These are phyloP conservation scores for Pristionchus japonicus DNA, from an alignment of 2,888 invertebrate genomes.

Conservation along the genomic window DNA sequence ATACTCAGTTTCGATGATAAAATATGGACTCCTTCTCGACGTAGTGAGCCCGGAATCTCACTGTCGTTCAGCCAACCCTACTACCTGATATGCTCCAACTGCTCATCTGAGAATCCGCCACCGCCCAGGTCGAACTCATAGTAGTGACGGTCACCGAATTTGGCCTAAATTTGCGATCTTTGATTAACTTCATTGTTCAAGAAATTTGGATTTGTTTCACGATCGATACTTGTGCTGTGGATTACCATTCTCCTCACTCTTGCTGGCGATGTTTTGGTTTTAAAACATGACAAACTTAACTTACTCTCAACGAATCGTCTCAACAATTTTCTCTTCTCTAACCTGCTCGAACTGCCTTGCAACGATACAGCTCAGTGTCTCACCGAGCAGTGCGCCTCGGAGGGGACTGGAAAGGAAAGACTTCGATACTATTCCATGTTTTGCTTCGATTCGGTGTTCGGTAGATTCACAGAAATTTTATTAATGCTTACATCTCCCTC, in stretches of 20 bases:
- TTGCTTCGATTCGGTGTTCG: no score
- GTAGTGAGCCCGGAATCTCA: no score
- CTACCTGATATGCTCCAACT: constrained; percentile 49
- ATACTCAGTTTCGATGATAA: no score
- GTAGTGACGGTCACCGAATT: constrained; percentile 55
- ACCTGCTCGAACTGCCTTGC: constrained; percentile 71
- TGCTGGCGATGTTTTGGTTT: no score
- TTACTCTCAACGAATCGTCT: no score
- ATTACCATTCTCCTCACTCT: not conserved
- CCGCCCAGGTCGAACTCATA: constrained; percentile 38
- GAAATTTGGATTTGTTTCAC: not conserved
- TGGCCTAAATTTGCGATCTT: constrained; percentile 48
- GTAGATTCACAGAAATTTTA: no score
- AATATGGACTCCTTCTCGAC: no score
- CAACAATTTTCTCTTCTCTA: no score
- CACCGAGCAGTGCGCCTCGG: constrained; percentile 69
- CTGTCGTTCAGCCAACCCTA: no score
- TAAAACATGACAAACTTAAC: no score
- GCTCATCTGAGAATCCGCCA: constrained; percentile 50
- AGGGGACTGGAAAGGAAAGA: constrained; percentile 59
- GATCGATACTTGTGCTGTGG: not conserved
- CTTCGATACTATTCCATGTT: no score
- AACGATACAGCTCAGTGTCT: constrained; percentile 72
- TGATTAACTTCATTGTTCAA: not conserved
- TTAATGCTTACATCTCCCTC: constrained; percentile 10